Conservation (phyloP, 2,797 vertebrate species). For the Pygocentrus nattereri region DNA sequence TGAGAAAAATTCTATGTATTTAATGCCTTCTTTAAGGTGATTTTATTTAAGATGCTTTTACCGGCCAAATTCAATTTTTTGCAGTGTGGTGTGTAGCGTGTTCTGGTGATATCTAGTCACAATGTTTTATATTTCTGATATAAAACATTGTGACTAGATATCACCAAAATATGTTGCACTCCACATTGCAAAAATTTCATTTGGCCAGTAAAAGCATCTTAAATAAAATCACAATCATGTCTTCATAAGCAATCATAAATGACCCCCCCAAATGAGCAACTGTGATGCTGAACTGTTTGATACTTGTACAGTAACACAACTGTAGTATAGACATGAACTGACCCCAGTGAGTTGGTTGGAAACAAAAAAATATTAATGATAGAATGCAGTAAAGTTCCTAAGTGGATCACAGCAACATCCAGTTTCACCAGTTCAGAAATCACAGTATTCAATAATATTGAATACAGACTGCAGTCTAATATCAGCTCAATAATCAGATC, state of each 20-base stretch:
- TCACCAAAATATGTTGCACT: no score
- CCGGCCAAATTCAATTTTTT: no score
- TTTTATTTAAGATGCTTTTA: no score
- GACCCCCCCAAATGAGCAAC: not conserved
- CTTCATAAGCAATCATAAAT: not conserved
- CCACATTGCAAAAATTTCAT: no score
- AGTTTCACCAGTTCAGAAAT: not conserved
- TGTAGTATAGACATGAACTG: not conserved
- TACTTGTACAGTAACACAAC: not conserved
- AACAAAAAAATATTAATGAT: not conserved
- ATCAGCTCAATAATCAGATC: slow-evolving; percentile 33
- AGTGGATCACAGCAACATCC: not conserved
- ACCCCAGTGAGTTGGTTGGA: not conserved
- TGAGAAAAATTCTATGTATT: no score
- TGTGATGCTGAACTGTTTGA: not conserved
- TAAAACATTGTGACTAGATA: no score
- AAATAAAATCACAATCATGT: not conserved
- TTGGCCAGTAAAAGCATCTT: no score
- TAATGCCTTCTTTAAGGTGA: no score
- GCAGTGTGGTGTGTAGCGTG: no score
- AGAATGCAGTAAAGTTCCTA: not conserved
- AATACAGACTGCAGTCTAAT: not conserved
- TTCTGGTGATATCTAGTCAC: no score
- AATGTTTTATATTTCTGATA: no score
- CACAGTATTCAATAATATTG: not conserved